These are phyloP conservation scores for Turnix velox DNA, from an alignment of 2,113 vertebrate species.

Conservation along the genomic window DNA sequence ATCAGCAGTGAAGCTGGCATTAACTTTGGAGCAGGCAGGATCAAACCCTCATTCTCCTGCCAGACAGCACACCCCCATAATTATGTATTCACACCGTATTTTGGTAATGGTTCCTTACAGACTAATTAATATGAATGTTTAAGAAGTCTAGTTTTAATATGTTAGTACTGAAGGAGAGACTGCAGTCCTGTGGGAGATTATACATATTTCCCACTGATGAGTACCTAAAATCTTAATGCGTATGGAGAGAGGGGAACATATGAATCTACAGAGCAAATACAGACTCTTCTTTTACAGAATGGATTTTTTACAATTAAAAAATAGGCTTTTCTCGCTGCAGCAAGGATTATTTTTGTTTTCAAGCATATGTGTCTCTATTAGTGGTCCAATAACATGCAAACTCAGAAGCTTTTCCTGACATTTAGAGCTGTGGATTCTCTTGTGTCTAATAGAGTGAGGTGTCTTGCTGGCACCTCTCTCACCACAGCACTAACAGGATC, in stretches of 20 bases:
- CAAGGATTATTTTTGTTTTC: background rate
- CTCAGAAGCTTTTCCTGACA: background rate
- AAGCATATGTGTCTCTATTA: background rate
- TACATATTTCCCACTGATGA: conserved; percentile 29
- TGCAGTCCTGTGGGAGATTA: conserved; percentile 23
- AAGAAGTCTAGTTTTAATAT: conserved; percentile 43
- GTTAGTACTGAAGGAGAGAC: conserved; percentile 13
- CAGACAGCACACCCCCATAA: conserved; percentile 42
- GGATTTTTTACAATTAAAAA: conserved; percentile 27
- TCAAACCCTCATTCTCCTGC: conserved; percentile 19
- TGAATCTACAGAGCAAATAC: background rate
- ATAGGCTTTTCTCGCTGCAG: background rate
- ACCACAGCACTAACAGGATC: background rate
- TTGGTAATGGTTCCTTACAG: conserved; percentile 57
- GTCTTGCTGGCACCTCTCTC: background rate
- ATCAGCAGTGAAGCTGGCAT: background rate
- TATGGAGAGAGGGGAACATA: background rate
- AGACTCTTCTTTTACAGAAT: background rate
- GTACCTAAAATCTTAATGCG: conserved; percentile 14
- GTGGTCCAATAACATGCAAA: background rate
- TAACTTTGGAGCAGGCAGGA: conserved; percentile 12
- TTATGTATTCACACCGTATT: conserved; percentile 52
- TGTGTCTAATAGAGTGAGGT: background rate
- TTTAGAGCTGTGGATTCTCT: conserved; percentile 23
- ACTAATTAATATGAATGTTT: conserved; percentile 59